Base-by-base conservation (phyloP, 2,888 invertebrate genomes). In the Drosophila sordidula region DNA sequence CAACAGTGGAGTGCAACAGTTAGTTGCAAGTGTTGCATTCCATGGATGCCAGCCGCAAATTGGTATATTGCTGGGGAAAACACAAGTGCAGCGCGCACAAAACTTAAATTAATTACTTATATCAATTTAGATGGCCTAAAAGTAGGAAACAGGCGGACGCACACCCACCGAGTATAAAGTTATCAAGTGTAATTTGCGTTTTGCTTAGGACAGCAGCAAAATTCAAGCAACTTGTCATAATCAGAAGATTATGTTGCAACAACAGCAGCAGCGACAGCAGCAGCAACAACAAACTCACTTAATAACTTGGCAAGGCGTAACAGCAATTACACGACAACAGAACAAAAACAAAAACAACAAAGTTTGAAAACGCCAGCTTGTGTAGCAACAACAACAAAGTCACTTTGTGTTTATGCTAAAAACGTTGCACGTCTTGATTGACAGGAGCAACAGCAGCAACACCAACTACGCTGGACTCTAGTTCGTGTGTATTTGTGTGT, bases 221-320 rank as follows among this genome's bases (percentile, higher is more conserved):
- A 61, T 70, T 58, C 29, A 49, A 57, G 66, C 58, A 68, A 80
- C 78, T 74, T 70, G 74, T 78, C 74, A 82, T 85, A 81, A 84
- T 84, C 82, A 84, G 70, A 70, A 70, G 79, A 84, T 81, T 84
- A 85, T 78, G 74, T 82, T 85, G 85, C 76, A 78, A 47, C 66
- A 61, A 71, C 61, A 57, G 8, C 39, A 64, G 47, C 55, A 18
- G 22, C 29, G 29, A 29, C 58, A 67, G 6, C 49, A 46, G 6
- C 47, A 49, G n/a, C 39, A 74, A 56, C 75, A 77, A 64, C 75
- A 84, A 73, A 65, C 66, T 81, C 73, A 78, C 85, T 83, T 84
- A 83, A 85, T 80, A 83, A 74, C 80, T 82, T 80, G 76, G 74
- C 64, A 74, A 79, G 82, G 78, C 78, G 62, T 80, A 78, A 64